phyloP scores from a whole-genome alignment of 2,888 invertebrate genomes.

The Drosophila siamana region DNA sequence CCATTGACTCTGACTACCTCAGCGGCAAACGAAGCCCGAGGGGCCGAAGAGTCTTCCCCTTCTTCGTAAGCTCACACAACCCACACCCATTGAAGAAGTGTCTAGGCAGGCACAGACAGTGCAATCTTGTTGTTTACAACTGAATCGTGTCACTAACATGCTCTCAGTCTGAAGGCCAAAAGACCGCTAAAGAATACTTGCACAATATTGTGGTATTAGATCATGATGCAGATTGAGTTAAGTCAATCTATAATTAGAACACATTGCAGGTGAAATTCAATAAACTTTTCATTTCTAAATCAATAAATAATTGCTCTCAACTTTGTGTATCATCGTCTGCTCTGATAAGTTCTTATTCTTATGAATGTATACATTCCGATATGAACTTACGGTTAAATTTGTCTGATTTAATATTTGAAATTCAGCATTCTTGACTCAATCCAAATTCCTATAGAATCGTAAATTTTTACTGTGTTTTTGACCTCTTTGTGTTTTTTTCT shows the following conservation, averaged over 20 bases:
- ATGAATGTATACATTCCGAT: too few species aligned
- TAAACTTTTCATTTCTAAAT: too few species aligned
- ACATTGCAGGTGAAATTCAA: background rate
- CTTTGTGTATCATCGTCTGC: background rate
- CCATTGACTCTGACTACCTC: slow-evolving; percentile 40
- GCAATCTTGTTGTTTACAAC: background rate
- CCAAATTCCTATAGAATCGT: background rate
- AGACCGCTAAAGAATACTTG: background rate
- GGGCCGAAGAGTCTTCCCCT: background rate
- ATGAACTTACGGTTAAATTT: too few species aligned
- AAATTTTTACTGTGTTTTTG: slow-evolving; percentile 27
- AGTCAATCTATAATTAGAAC: background rate
- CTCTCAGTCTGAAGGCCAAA: slow-evolving; percentile 12
- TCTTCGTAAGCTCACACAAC: background rate
- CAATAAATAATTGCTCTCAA: background rate
- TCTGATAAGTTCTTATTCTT: too few species aligned
- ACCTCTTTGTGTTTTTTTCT: slow-evolving; percentile 5
- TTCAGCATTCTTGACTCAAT: too few species aligned
- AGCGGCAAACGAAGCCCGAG: background rate
- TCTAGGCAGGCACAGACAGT: slow-evolving; percentile 6
- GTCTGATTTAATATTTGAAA: background rate
- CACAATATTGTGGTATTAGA: background rate
- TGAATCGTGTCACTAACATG: slow-evolving; percentile 17
- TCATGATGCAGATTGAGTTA: background rate
- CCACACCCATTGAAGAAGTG: slow-evolving; percentile 1